A percentile compares a stretch with the other conserved stretches of the same genome.
Conservation (phyloP, 2,113 vertebrate species). For the Cisticola juncidis region DNA sequence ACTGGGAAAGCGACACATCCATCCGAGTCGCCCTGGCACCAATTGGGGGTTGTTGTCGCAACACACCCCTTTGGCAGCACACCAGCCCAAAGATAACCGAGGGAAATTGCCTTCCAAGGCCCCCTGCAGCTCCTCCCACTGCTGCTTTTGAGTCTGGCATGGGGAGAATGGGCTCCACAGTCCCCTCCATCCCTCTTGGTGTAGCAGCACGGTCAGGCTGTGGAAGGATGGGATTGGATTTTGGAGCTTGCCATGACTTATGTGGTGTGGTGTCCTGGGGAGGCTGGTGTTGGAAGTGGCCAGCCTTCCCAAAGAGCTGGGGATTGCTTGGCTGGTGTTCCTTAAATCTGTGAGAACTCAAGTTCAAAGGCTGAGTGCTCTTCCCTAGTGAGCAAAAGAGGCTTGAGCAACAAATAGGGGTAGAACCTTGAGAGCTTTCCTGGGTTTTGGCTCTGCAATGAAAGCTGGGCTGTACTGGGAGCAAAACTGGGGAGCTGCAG, state of each 20-base stretch:
- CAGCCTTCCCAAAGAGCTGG: not conserved
- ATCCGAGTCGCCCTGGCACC: fast-evolving
- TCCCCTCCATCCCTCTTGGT: not conserved
- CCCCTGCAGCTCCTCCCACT: not conserved
- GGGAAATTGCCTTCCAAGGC: not conserved
- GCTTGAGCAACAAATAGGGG: not conserved
- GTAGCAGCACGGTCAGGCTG: not conserved
- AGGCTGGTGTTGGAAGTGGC: not conserved
- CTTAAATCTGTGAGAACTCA: not conserved
- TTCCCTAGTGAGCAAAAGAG: not conserved
- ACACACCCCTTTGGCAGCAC: slow-evolving; percentile 2
- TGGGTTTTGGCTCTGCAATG: not conserved
- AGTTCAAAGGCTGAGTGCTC: not conserved
- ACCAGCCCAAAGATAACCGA: not conserved
- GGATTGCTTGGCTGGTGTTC: not conserved
- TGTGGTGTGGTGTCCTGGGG: not conserved
- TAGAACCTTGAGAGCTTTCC: not conserved
- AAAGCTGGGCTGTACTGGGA: not conserved
- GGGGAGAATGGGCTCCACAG: not conserved
- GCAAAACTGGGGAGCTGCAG: not conserved
- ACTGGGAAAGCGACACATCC: not conserved
- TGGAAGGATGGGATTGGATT: not conserved
- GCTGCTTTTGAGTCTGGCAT: not conserved
- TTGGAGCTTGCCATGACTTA: not conserved
- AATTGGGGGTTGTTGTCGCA: not conserved